These are phyloP conservation scores for Corythaeola cristata DNA, from an alignment of 2,113 vertebrate species.

Conservation along the genomic window DNA sequence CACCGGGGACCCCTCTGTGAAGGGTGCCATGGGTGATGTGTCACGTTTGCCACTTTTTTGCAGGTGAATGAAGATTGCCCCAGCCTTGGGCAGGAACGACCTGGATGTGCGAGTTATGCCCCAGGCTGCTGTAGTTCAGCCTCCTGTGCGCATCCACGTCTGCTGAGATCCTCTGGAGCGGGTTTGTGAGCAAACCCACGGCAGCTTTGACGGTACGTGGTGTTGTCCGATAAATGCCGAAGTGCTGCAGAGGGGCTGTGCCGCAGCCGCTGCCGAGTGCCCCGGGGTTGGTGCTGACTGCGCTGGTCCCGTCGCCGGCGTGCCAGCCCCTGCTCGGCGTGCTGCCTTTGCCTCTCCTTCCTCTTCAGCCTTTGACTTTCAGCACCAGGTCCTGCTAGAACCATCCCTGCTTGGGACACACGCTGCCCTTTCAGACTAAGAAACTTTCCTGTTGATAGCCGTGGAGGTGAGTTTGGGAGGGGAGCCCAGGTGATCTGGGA, in stretches of 20 bases:
- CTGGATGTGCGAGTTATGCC: background rate
- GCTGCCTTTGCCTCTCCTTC: background rate
- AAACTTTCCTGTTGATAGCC: no score
- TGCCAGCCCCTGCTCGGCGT: rapidly evolving
- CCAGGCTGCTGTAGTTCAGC: background rate
- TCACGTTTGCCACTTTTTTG: no score
- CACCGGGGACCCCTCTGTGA: no score
- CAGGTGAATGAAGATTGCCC: no score
- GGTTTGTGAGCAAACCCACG: background rate
- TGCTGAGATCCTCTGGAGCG: background rate
- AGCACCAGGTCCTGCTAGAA: no score
- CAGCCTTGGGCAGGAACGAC: no score
- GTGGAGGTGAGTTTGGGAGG: no score
- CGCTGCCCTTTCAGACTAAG: background rate
- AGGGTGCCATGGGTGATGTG: no score
- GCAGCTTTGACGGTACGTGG: background rate
- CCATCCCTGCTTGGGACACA: background rate
- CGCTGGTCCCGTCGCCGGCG: no score
- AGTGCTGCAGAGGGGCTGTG: background rate
- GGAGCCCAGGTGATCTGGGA: no score
- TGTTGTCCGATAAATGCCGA: background rate
- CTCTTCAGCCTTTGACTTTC: background rate
- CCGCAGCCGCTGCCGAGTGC: background rate
- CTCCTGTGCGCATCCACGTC: rapidly evolving
- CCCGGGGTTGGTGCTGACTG: background rate